phyloP scores from a whole-genome alignment of 2,888 invertebrate species.

The Drosophila neutralis region DNA sequence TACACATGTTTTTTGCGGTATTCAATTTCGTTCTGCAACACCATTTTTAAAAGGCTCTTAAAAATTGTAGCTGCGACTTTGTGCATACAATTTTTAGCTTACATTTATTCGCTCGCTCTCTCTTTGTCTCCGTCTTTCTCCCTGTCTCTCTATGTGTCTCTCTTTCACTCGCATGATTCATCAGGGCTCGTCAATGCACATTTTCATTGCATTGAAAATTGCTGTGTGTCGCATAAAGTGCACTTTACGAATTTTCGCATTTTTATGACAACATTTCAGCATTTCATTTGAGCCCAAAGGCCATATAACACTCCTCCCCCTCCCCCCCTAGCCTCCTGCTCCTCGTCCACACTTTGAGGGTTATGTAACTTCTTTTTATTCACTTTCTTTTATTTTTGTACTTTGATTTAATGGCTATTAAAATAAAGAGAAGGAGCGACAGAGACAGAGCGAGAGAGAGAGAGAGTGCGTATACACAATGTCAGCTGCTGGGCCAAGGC shows the following conservation, averaged over 20 bases:
- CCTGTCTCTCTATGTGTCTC: background rate
- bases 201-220: constrained; percentile 34
- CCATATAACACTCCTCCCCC: constrained; percentile 34
- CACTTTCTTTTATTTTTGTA: constrained; percentile 75
- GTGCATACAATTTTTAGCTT: background rate
- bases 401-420: constrained; percentile 76
- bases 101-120: background rate
- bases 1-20: background rate
- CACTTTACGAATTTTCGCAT: constrained; percentile 79
- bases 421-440: constrained; percentile 28
- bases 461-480: constrained; percentile 69
- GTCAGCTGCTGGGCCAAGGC: constrained; percentile 37
- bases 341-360: constrained; percentile 21
- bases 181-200: constrained; percentile 34
- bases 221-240: constrained; percentile 48
- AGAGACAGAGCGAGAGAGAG: background rate
- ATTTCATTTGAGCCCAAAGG: constrained; percentile 63
- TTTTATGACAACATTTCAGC: constrained; percentile 75
- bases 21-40: background rate
- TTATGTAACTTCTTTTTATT: constrained; percentile 72
- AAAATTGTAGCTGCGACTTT: constrained; percentile 2
- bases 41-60: background rate
- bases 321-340: background rate
- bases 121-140: background rate
- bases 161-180: background rate